phyloP scores from a whole-genome alignment of 1,140 invertebrate species.

The Drosophila nigrodunni region DNA sequence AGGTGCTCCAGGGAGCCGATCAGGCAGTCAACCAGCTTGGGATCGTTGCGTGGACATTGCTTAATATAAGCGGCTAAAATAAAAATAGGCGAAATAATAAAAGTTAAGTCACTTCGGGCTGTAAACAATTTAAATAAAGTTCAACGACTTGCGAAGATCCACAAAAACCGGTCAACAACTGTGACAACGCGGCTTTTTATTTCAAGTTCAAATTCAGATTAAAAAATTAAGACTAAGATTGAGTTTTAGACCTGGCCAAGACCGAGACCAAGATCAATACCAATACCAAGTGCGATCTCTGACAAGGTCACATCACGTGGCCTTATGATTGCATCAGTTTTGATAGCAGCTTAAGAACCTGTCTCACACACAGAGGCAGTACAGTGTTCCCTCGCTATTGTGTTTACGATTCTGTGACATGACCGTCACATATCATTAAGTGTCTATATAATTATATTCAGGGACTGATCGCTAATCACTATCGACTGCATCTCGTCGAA shows the following conservation, averaged over 20 bases:
- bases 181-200: background rate
- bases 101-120: conserved; percentile 38
- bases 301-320: conserved; percentile 30
- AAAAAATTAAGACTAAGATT: background rate
- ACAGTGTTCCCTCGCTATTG: background rate
- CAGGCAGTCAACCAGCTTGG: conserved; percentile 88
- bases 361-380: conserved; percentile 4
- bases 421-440: conserved; percentile 30
- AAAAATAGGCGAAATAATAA: conserved; percentile 27
- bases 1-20: conserved; percentile 88
- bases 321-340: conserved; percentile 24
- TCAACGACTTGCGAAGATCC: conserved; percentile 56
- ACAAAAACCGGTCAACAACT: conserved; percentile 17
- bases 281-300: conserved; percentile 38
- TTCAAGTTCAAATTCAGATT: conserved; percentile 21
- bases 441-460: conserved; percentile 2
- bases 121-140: conserved; percentile 46
- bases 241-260: conserved; percentile 20
- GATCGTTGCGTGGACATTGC: conserved; percentile 88
- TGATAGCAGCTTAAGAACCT: conserved; percentile 37
- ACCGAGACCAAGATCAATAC: conserved; percentile 14
- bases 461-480: conserved; percentile 27
- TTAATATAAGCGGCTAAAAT: conserved; percentile 89
- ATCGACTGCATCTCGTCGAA: conserved; percentile 39
- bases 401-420: conserved; percentile 21